Evolutionary conservation across 2,888 invertebrate genomes (phyloP), one percentile per base, ranked within the genome.

Genomic region (Drosophila sordidula): DNA sequence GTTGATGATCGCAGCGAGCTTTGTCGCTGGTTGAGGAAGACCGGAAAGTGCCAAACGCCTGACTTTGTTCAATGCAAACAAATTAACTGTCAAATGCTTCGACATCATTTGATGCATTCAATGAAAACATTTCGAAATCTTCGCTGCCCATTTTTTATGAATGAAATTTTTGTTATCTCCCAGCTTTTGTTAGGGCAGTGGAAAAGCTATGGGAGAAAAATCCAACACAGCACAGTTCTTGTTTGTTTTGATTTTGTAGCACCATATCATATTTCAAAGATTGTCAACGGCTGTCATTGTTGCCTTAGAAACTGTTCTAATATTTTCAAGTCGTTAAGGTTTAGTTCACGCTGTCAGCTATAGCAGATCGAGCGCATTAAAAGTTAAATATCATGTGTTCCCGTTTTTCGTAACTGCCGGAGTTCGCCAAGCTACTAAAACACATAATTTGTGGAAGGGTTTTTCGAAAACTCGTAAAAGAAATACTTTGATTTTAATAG

Each of bases 71-170:
- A 79, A 86, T 79, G 77, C 76, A 64, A 85, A 85, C 89, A 85
- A 85, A 85, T 85, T 82, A 88, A 89, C 85, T 85, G 89, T 82
- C 85, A 85, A 85, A 82, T 76, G 85, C 59, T 59, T 66, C 68
- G 56, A 65, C 83, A 78, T 75, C 67, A 69, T 78, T 78, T 61
- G 72, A 56, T 83, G 71, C 82, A 74, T 89, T 80, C 85, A 83
- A 82, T 75, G 65, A 75, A 85, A 77, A 68, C 66, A 68, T 78
- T 81, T 81, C 58, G 63, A 74, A 89, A 87, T 62, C 67, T 54
- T 38, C 54, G 38, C 61, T 59, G 36, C 41, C 38, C 45, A 44
- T 63, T 57, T 63, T 32, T 52, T 34, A 36, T 36, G 64, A 77
- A 80, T 87, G 72, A 69, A 76, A 32, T 50, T 61, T 76, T 12